A percentile compares a stretch with the other conserved stretches of the same genome.
Conservation (phyloP, 2,888 invertebrate genomes). For the Baccha elongata region DNA sequence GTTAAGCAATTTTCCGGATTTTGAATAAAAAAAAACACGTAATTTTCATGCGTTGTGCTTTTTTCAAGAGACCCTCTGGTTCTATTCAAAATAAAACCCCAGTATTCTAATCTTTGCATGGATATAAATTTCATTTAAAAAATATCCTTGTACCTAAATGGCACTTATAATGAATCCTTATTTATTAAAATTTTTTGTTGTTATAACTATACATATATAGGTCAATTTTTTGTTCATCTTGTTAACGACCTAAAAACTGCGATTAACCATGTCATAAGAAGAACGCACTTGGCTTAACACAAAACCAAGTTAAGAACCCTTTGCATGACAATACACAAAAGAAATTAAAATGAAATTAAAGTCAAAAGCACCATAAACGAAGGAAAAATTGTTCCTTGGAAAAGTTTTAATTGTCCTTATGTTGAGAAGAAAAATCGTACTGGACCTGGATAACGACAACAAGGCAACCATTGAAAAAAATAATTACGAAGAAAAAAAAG, state of each 20-base stretch:
- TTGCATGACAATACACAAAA: slow-evolving; percentile 40
- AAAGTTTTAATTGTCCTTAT: slow-evolving; percentile 61
- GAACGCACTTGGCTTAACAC: slow-evolving; percentile 58
- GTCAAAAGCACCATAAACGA: slow-evolving; percentile 67
- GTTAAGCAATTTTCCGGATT: no score
- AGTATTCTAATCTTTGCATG: no score
- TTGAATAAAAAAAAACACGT: no score
- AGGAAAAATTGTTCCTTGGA: slow-evolving; percentile 42
- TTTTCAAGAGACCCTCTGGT: no score
- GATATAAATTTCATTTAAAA: no score
- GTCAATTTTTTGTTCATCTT: slow-evolving; percentile 35
- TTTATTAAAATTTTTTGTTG: slow-evolving; percentile 15
- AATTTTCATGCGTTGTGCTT: no score
- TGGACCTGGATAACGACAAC: not conserved
- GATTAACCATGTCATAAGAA: slow-evolving; percentile 69
- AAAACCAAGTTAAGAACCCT: slow-evolving; percentile 55
- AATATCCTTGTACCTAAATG: no score
- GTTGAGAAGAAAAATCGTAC: not conserved
- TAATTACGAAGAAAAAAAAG: slow-evolving; percentile 12
- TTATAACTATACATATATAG: slow-evolving; percentile 7
- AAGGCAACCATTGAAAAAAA: slow-evolving; percentile 20
- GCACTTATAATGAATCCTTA: not conserved
- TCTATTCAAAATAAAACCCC: no score
- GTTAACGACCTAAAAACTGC: slow-evolving; percentile 67
- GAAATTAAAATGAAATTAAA: slow-evolving; percentile 72